phyloP scores from a whole-genome alignment of 1,140 invertebrate species.

The Drosophila setifemur region DNA sequence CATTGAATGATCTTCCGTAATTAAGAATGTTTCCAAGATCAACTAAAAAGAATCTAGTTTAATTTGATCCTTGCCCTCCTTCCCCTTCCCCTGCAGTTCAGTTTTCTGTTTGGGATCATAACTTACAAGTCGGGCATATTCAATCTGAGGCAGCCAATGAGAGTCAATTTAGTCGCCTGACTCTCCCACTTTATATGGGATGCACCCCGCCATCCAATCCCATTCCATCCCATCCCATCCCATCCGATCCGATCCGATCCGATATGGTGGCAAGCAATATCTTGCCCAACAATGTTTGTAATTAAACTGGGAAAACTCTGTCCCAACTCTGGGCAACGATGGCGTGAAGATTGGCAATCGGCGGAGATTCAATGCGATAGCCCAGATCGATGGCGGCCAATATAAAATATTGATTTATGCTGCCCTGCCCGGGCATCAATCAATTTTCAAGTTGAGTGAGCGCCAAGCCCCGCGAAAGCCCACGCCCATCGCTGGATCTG shows the following conservation, averaged over 20 bases:
- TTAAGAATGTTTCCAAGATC: no score
- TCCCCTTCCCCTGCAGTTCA: neutral
- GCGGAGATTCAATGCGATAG: neutral
- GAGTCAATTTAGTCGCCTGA: conserved; percentile 21
- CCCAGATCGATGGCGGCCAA: conserved; percentile 29
- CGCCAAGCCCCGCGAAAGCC: conserved; percentile 42
- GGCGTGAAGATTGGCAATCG: conserved; percentile 49
- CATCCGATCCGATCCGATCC: neutral
- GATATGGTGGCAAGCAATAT: neutral
- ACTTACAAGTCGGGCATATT: conserved; percentile 16
- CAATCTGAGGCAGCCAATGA: conserved; percentile 18
- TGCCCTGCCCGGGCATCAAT: conserved; percentile 56
- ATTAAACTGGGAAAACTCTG: conserved; percentile 40
- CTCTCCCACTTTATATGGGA: conserved; percentile 3
- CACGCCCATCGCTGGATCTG: conserved; percentile 22
- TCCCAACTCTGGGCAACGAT: conserved; percentile 16
- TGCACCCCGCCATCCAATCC: neutral
- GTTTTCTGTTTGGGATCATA: conserved; percentile 3
- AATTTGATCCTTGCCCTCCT: conserved; percentile 22
- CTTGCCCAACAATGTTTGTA: conserved; percentile 20
- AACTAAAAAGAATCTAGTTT: no score
- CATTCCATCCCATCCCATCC: neutral
- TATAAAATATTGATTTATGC: conserved; percentile 64
- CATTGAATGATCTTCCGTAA: no score
- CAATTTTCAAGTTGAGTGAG: conserved; percentile 67